These are phyloP conservation scores for Chlorops oryzae DNA, from an alignment of 1,140 invertebrate species.

Conservation along the genomic window DNA sequence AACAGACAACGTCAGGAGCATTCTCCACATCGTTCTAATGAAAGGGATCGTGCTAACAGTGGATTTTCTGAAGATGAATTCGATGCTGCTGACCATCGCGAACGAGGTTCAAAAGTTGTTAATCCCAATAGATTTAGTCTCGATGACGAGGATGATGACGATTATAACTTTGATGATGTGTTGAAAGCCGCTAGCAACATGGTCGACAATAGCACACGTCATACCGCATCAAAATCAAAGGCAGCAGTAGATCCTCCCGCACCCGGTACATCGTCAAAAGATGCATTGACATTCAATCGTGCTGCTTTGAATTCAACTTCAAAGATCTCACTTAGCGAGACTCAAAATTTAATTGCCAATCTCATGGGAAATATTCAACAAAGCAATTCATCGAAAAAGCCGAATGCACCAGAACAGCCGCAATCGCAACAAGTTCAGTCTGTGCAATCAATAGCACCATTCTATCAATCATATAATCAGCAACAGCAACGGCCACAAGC, in stretches of 20 bases:
- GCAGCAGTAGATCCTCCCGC: constrained; percentile 11
- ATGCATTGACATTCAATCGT: constrained; percentile 38
- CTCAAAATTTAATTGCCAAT: constrained; percentile 58
- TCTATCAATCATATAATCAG: background rate
- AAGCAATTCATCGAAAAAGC: constrained; percentile 27
- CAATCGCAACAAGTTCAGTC: no score
- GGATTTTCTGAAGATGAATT: constrained; percentile 22
- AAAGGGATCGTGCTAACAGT: background rate
- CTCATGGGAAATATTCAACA: constrained; percentile 56
- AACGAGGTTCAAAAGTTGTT: background rate
- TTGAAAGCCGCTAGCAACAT: constrained; percentile 61
- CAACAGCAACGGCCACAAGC: constrained; percentile 5
- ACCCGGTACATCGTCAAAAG: constrained; percentile 21
- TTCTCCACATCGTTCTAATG: background rate
- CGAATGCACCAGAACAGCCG: constrained; percentile 7
- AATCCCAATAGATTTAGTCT: constrained; percentile 35
- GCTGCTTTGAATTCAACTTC: constrained; percentile 23
- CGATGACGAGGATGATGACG: constrained; percentile 57
- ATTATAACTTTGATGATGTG: constrained; percentile 64
- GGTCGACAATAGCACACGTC: no score
- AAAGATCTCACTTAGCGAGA: constrained; percentile 53
- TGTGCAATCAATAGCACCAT: constrained; percentile 5
- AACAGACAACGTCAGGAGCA: background rate
- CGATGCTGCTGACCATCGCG: constrained; percentile 17
- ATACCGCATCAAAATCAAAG: background rate